A percentile compares a stretch with the other conserved stretches of the same genome.
phyloP scores from a whole-genome alignment of 2,113 vertebrate species.

The Ginglymostoma cirratum region DNA sequence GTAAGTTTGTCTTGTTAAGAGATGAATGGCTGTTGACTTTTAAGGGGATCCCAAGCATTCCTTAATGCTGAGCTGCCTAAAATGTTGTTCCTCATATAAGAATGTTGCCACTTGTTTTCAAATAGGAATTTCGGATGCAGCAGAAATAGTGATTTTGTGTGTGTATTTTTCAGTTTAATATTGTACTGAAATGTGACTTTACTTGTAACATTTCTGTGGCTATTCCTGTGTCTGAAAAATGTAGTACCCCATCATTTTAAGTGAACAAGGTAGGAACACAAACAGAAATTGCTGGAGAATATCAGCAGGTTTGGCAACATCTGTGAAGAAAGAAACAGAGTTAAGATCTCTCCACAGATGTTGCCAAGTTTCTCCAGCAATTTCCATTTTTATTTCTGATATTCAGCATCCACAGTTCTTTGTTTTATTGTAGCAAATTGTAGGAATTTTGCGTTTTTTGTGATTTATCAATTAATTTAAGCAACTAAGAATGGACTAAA shows the following conservation, averaged over 20 bases:
- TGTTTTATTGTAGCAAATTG: not conserved
- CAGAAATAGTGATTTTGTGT: not conserved
- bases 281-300: too few species aligned
- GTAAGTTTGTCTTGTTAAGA: not conserved
- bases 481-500: not conserved
- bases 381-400: too few species aligned
- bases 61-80: not conserved
- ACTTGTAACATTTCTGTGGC: not conserved
- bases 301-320: too few species aligned
- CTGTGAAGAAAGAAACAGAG: too few species aligned
- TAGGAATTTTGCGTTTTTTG: not conserved
- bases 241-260: not conserved
- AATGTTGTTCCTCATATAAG: not conserved
- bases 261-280: not conserved
- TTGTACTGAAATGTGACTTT: not conserved
- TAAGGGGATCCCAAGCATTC: not conserved
- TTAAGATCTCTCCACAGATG: too few species aligned
- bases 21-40: not conserved
- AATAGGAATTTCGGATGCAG: not conserved
- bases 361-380: too few species aligned
- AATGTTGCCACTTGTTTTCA: not conserved
- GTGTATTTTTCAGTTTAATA: not conserved
- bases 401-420: too few species aligned
- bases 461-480: not conserved
- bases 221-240: not conserved